These are phyloP conservation scores for Spermophilus dauricus DNA, from an alignment of 2,113 vertebrate species.

Conservation along the genomic window DNA sequence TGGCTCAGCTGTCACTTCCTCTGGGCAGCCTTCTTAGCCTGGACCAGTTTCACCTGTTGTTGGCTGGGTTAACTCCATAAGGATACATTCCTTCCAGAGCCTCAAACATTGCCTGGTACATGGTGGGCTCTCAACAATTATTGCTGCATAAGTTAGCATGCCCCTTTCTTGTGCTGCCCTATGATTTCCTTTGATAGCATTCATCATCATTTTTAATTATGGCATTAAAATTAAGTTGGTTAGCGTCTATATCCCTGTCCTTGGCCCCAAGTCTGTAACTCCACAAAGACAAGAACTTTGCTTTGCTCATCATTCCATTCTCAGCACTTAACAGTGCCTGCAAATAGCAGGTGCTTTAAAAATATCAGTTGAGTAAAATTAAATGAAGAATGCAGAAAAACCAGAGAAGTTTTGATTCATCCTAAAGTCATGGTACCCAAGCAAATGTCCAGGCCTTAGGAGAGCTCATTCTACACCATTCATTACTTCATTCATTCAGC, in stretches of 20 bases:
- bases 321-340: background rate
- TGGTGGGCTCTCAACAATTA: background rate
- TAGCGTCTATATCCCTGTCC: background rate
- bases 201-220: background rate
- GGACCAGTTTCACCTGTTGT: background rate
- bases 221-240: background rate
- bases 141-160: background rate
- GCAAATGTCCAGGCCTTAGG: background rate
- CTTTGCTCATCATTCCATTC: background rate
- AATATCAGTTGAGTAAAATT: background rate
- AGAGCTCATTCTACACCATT: background rate
- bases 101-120: background rate
- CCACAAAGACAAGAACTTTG: background rate
- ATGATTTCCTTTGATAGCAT: background rate
- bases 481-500: background rate
- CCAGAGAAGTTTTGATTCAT: background rate
- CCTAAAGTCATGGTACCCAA: background rate
- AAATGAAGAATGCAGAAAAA: background rate
- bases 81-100: background rate
- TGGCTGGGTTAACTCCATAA: background rate
- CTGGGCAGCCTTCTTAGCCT: background rate
- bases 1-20: background rate
- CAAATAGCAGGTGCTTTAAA: background rate
- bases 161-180: background rate
- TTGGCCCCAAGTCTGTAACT: background rate